These are phyloP conservation scores for Globodera rostochiensis DNA, from an alignment of 1,140 invertebrate genomes.

Conservation along the genomic window DNA sequence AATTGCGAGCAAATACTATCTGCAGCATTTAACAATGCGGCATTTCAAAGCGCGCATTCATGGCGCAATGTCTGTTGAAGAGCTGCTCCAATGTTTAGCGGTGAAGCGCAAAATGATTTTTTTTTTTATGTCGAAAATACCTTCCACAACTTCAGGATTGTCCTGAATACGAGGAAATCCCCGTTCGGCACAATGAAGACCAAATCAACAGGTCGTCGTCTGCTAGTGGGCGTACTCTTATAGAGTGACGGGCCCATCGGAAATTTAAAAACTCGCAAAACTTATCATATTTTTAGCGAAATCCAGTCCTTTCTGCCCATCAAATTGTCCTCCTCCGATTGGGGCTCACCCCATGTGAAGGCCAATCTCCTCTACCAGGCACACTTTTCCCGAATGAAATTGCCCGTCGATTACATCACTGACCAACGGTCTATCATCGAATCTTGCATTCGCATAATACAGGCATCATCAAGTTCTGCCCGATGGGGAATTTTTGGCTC, in stretches of 20 bases:
- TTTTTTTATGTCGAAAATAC: slow-evolving; percentile 11
- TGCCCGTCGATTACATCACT: slow-evolving; percentile 92
- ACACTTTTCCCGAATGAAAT: slow-evolving; percentile 76
- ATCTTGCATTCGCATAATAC: slow-evolving; percentile 88
- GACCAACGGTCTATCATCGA: slow-evolving; percentile 95
- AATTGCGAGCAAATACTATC: slow-evolving; percentile 94
- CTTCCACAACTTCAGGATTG: slow-evolving; percentile 70
- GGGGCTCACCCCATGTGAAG: slow-evolving; percentile 77
- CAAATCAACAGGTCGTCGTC: slow-evolving; percentile 76
- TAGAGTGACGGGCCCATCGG: neutral
- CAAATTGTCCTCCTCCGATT: slow-evolving; percentile 41
- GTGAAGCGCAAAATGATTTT: slow-evolving; percentile 49
- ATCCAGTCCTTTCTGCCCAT: slow-evolving; percentile 33
- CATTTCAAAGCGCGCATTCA: slow-evolving; percentile 78
- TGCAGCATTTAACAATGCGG: slow-evolving; percentile 86
- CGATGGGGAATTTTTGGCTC: neutral
- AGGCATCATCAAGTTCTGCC: slow-evolving; percentile 68
- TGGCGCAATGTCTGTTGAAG: slow-evolving; percentile 72
- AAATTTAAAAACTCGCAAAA: slow-evolving; percentile 6
- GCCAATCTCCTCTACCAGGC: slow-evolving; percentile 88
- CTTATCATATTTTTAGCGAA: slow-evolving; percentile 34
- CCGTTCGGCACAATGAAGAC: slow-evolving; percentile 97
- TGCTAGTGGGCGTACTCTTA: neutral
- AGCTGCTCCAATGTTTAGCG: slow-evolving; percentile 80
- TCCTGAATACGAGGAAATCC: slow-evolving; percentile 88